These are phyloP conservation scores for Sphinx pinastri DNA, from an alignment of 2,888 invertebrate genomes.

Conservation along the genomic window DNA sequence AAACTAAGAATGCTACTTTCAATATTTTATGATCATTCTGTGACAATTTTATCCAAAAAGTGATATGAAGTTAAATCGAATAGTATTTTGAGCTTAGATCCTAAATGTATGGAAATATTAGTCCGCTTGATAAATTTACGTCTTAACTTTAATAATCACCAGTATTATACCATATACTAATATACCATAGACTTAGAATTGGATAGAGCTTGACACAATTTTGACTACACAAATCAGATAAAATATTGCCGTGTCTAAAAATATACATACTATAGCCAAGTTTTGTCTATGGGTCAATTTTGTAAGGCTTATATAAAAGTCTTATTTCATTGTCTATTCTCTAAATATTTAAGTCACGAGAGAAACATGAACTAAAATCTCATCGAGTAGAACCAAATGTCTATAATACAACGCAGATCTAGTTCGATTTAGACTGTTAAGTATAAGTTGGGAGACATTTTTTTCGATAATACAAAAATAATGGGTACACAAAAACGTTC, in stretches of 20 bases:
- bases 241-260: no score
- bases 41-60: background rate
- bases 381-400: slow-evolving; percentile 14
- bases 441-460: slow-evolving; percentile 7
- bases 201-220: no score
- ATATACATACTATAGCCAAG: no score
- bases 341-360: no score
- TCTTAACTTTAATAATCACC: background rate
- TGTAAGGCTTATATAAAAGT: background rate
- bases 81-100: slow-evolving; percentile 13
- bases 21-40: no score
- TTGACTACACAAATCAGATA: no score
- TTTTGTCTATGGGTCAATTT: background rate
- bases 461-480: slow-evolving; percentile 20
- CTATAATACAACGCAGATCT: slow-evolving; percentile 41
- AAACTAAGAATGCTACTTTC: background rate
- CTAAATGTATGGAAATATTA: background rate
- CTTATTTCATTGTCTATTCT: background rate
- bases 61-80: slow-evolving; percentile 23
- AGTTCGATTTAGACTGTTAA: slow-evolving; percentile 56
- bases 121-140: slow-evolving; percentile 1
- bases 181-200: no score
- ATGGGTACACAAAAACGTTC: slow-evolving; percentile 37
- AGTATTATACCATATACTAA: background rate
- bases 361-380: no score